phyloP scores from a whole-genome alignment of 2,113 vertebrate species.

The Hydrochoerus hydrochaeris region DNA sequence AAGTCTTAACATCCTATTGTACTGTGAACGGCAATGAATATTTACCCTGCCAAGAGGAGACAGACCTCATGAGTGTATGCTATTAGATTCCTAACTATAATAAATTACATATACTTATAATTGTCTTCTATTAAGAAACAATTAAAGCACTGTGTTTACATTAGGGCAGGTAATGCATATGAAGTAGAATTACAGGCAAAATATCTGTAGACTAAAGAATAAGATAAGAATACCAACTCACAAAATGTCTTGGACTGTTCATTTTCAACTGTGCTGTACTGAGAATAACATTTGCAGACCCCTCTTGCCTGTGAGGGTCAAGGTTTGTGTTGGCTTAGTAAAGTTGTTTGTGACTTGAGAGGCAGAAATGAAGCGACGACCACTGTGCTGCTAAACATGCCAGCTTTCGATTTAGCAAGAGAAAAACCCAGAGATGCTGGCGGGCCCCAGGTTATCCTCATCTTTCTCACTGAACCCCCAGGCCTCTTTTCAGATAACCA shows the following conservation, averaged over 20 bases:
- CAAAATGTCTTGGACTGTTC: neutral
- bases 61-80: neutral
- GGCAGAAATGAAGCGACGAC: neutral
- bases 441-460: neutral
- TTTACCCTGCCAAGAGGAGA: neutral
- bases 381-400: neutral
- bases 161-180: neutral
- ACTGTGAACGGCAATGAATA: neutral
- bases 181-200: neutral
- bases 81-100: neutral
- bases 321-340: neutral
- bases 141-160: neutral
- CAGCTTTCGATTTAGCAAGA: neutral
- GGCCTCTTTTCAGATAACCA: neutral
- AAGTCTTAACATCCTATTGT: neutral
- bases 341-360: neutral
- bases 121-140: neutral
- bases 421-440: neutral
- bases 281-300: neutral
- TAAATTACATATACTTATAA: neutral
- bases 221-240: neutral
- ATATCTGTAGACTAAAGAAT: neutral
- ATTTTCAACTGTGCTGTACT: neutral
- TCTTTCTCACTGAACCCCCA: accelerated
- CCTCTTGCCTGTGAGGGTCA: neutral